Evolutionary conservation across 2,888 invertebrate genomes (phyloP).

Genomic region (Acleris literana): DNA sequence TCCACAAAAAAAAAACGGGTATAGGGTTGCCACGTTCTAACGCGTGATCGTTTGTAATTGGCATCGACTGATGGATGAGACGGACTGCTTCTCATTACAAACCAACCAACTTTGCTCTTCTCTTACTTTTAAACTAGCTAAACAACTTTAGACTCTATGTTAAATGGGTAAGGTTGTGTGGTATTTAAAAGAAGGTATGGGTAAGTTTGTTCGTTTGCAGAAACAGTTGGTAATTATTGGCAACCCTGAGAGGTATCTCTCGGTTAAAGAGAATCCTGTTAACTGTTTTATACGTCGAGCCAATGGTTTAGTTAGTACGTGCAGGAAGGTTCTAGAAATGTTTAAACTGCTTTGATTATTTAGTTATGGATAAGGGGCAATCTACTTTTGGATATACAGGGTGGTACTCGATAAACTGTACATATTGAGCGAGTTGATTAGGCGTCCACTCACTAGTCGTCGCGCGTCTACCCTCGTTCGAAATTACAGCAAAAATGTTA

Average conservation of each 20-base stretch:
- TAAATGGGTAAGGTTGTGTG: constrained; percentile 9
- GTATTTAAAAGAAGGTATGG: constrained; percentile 25
- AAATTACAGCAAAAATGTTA: too few species aligned
- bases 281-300: constrained; percentile 28
- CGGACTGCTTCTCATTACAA: constrained; percentile 49
- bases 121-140: constrained; percentile 19
- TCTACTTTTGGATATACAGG: too few species aligned
- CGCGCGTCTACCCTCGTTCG: too few species aligned
- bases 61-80: constrained; percentile 64
- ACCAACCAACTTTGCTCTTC: constrained; percentile 36
- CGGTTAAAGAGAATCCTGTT: constrained; percentile 42
- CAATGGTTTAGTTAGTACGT: constrained; percentile 15
- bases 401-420: too few species aligned
- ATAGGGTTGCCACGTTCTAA: constrained; percentile 69
- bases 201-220: constrained; percentile 43
- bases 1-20: constrained; percentile 52
- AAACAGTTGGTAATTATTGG: constrained; percentile 51
- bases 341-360: not conserved
- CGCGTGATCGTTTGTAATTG: constrained; percentile 78
- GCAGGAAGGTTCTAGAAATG: not conserved
- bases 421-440: too few species aligned
- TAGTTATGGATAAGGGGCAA: not conserved
- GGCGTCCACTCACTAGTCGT: too few species aligned
- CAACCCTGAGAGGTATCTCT: constrained; percentile 43
- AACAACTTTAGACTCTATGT: constrained; percentile 38